A percentile compares a stretch with the other conserved stretches of the same genome.
Conservation (phyloP, 2,888 invertebrate genomes). For the Urechis unicinctus region DNA sequence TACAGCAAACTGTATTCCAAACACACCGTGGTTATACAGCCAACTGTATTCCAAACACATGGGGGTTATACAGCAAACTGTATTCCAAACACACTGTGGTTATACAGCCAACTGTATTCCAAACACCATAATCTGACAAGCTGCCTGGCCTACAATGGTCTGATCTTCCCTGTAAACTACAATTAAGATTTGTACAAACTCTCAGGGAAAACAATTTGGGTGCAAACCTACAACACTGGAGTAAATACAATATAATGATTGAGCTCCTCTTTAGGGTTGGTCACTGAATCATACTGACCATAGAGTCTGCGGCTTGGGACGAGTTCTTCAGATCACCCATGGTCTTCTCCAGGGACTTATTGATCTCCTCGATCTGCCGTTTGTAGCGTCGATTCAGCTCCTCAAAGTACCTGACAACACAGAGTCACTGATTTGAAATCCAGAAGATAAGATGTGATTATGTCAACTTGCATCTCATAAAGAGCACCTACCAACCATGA, state of each 20-base stretch:
- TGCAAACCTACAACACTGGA: background rate
- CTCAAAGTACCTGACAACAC: constrained; percentile 66
- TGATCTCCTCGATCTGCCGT: constrained; percentile 93
- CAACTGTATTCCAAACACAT: no score
- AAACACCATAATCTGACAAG: no score
- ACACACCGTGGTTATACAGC: no score
- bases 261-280: background rate
- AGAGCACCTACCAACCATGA: no score
- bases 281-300: constrained; percentile 9
- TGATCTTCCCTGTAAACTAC: background rate
- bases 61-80: no score
- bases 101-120: no score
- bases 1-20: no score
- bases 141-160: no score
- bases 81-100: no score
- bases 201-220: background rate
- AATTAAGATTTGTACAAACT: background rate
- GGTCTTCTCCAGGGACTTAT: constrained; percentile 71
- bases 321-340: constrained; percentile 57
- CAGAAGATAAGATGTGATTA: background rate
- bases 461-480: no score
- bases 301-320: constrained; percentile 19
- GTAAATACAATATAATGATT: no score
- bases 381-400: constrained; percentile 91
- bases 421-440: background rate